phyloP scores from a whole-genome alignment of 2,113 vertebrate genomes.

The Protobothrops mucrosquamatus region DNA sequence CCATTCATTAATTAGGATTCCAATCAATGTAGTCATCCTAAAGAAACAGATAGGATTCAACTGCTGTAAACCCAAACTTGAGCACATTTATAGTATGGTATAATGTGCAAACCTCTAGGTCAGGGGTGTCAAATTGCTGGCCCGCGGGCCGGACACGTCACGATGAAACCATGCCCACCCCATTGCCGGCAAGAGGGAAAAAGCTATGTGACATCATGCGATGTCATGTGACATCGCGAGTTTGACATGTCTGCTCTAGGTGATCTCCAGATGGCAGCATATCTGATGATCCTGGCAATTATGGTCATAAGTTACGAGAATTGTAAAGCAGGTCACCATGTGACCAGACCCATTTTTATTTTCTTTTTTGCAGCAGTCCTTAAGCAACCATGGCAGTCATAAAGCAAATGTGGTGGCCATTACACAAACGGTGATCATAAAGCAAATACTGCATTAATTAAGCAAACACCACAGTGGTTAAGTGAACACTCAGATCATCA shows the following conservation, averaged over 20 bases:
- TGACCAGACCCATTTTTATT: neutral
- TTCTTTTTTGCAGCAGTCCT: neutral
- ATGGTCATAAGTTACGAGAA: neutral
- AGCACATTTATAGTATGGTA: neutral
- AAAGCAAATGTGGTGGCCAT: too few relatives aligned
- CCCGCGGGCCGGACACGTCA: accelerated
- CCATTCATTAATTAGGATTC: neutral
- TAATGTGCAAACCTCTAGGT: neutral
- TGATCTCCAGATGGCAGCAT: neutral
- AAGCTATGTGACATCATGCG: too few relatives aligned
- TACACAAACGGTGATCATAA: neutral
- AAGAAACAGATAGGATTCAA: too few relatives aligned
- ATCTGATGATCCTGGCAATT: neutral
- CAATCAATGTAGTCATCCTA: too few relatives aligned
- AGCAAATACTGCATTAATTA: neutral
- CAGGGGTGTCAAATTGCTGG: too few relatives aligned
- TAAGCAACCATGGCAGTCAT: neutral
- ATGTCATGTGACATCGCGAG: too few relatives aligned
- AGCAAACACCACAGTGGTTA: neutral
- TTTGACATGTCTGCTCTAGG: neutral
- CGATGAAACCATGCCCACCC: too few relatives aligned
- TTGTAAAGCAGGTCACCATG: neutral
- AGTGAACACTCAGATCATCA: neutral
- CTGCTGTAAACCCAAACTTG: neutral
- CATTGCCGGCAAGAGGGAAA: too few relatives aligned